Conservation (phyloP, 1,140 invertebrate species). For the Tribolium madens region DNA sequence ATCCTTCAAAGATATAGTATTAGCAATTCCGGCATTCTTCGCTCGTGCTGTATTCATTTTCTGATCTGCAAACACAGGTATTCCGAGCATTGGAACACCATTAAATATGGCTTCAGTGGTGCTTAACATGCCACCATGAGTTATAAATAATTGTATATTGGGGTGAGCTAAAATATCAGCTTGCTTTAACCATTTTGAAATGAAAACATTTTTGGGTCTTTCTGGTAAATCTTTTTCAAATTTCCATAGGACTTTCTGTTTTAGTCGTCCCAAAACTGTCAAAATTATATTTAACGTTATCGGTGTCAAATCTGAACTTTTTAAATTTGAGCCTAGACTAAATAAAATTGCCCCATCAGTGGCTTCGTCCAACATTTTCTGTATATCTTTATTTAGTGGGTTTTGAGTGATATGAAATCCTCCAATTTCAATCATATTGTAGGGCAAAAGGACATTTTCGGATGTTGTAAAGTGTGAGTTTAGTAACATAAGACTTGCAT, state of each 20-base stretch:
- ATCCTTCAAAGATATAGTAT: conserved; percentile 56
- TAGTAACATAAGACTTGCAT: conserved; percentile 66
- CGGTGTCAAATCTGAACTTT: conserved; percentile 64
- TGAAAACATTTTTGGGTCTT: conserved; percentile 67
- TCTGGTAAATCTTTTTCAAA: conserved; percentile 68
- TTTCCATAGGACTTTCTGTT: conserved; percentile 71
- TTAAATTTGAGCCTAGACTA: conserved; percentile 68
- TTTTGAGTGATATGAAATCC: conserved; percentile 68
- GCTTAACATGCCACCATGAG: conserved; percentile 70
- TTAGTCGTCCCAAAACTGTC: conserved; percentile 67
- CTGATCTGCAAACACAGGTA: conserved; percentile 63
- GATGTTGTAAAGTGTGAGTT: conserved; percentile 68
- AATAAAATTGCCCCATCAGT: conserved; percentile 68
- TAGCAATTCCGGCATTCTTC: conserved; percentile 56
- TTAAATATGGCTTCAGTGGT: conserved; percentile 67
- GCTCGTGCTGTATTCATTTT: conserved; percentile 58
- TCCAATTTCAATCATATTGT: conserved; percentile 69
- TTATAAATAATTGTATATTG: conserved; percentile 66
- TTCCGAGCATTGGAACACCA: conserved; percentile 68
- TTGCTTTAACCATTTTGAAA: conserved; percentile 71
- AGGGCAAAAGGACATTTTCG: conserved; percentile 54
- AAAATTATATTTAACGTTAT: conserved; percentile 64
- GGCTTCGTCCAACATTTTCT: conserved; percentile 66
- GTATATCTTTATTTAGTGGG: conserved; percentile 66
- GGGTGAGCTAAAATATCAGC: conserved; percentile 69